phyloP scores from a whole-genome alignment of 2,888 invertebrate genomes.

The Branchinecta sandiegonensis region DNA sequence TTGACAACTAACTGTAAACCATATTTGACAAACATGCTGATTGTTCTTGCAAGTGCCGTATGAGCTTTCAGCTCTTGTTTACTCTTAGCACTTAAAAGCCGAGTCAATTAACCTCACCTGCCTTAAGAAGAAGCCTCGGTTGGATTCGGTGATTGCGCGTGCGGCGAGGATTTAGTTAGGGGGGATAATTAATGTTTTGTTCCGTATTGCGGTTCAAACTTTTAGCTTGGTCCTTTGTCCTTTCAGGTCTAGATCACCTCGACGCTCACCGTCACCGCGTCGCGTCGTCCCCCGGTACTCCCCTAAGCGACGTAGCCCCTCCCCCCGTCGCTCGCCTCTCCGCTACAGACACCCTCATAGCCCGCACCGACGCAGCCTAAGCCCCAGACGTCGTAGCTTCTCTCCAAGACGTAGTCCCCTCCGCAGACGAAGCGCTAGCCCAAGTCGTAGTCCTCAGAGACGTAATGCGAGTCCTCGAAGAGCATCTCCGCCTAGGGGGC shows the following conservation, averaged over 20 bases:
- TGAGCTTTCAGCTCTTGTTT: too few species aligned
- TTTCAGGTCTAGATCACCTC: not conserved
- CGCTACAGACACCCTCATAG: not conserved
- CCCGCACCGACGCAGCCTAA: not conserved
- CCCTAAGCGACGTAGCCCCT: not conserved
- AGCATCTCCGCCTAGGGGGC: not conserved
- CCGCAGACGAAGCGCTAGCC: not conserved
- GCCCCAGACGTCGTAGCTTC: slow-evolving; percentile 6
- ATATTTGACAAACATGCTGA: too few species aligned
- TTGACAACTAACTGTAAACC: too few species aligned
- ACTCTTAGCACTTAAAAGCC: too few species aligned
- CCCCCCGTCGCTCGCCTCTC: not conserved
- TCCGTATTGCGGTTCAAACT: too few species aligned
- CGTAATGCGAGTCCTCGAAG: not conserved
- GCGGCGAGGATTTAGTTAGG: too few species aligned
- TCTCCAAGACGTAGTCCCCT: not conserved
- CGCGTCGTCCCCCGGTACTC: not conserved
- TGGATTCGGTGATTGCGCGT: too few species aligned
- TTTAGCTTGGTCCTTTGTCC: not conserved
- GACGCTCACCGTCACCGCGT: not conserved
- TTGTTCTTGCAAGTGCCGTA: too few species aligned
- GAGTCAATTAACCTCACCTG: too few species aligned
- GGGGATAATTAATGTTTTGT: too few species aligned
- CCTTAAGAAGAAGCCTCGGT: too few species aligned
- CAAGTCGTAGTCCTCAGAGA: slow-evolving; percentile 4